Evolutionary conservation across 2,888 invertebrate species (phyloP), one percentile per base, ranked within the genome.

Genomic region (Pterostichus niger): DNA sequence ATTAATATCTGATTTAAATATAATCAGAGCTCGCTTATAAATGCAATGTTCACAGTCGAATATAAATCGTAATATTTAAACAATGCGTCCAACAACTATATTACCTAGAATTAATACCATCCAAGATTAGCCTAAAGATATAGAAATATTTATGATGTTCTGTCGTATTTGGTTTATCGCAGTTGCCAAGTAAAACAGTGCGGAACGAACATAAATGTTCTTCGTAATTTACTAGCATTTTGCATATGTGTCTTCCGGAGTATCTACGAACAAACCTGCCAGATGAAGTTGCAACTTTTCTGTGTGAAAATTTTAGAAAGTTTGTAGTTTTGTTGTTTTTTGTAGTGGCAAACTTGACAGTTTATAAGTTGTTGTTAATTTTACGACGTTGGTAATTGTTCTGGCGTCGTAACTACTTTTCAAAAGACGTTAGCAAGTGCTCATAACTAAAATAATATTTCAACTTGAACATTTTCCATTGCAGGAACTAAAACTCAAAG

Each of bases 281-380:
- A 33, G 59, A 59, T 59, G 59, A 59, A 59, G 59, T 59, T 24
- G 24, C 1, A 24, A 24, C 24, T 24, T 59, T 17, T 59, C 59
- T 59, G 24, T 6, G 7, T 59, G 59, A n/a, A 35, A 64, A 35
- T 64, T 64, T 64, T 35, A 64, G 64, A 64, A 64, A 64, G 64
- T 64, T 64, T 33, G 33, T 13, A 33, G 64, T 64, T 64, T 64
- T 64, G 64, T 64, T 64, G 64, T 35, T 64, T 64, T 59, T 64
- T 64, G 13, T 64, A 64, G 64, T 64, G 64, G 64, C 64, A 35
- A 13, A 13, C 64, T 33, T 64, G 64, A 64, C 64, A 49, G 49
- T 49, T 49, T 49, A 49, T 49, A 49, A 49, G 49, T 49, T 49
- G n/a, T 10, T 49, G 49, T 49, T 49, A 49, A 49, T 49, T 49